Conservation (phyloP, 2,888 invertebrate species). For the Mimas tiliae region DNA sequence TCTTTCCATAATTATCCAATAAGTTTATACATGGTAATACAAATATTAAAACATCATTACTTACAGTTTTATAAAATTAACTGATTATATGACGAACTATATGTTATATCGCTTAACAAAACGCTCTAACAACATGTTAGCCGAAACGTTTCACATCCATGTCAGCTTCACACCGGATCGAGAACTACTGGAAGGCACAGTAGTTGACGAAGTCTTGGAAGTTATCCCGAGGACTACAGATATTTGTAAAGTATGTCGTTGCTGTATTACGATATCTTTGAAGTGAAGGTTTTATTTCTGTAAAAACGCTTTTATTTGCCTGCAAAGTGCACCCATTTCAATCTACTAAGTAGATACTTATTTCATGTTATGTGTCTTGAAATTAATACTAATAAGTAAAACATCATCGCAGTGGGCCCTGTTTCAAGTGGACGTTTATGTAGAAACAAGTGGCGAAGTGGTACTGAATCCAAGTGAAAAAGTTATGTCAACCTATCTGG, state of each 20-base stretch:
- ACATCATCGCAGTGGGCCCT: constrained; percentile 84
- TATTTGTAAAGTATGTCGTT: constrained; percentile 68
- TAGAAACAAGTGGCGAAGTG: constrained; percentile 64
- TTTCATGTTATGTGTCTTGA: constrained; percentile 4
- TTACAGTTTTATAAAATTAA: constrained; percentile 88
- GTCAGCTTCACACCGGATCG: constrained; percentile 78
- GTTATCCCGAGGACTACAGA: constrained; percentile 67
- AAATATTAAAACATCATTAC: constrained; percentile 34
- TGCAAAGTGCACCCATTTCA: not conserved
- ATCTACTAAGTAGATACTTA: too few relatives aligned
- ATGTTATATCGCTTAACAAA: constrained; percentile 87
- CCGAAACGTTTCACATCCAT: constrained; percentile 83
- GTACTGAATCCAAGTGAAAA: constrained; percentile 86
- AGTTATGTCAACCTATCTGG: constrained; percentile 84
- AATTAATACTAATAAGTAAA: not conserved
- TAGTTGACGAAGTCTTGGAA: constrained; percentile 81
- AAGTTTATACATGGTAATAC: not conserved
- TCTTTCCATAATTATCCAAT: not conserved
- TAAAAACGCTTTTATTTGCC: too few relatives aligned
- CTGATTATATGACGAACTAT: constrained; percentile 89
- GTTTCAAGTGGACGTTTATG: constrained; percentile 85
- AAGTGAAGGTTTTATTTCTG: not conserved
- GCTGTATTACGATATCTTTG: not conserved
- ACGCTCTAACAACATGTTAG: constrained; percentile 86
- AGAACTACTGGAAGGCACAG: constrained; percentile 64